Base-by-base conservation (phyloP, 1,140 invertebrate genomes). In the Goniozus legneri region DNA sequence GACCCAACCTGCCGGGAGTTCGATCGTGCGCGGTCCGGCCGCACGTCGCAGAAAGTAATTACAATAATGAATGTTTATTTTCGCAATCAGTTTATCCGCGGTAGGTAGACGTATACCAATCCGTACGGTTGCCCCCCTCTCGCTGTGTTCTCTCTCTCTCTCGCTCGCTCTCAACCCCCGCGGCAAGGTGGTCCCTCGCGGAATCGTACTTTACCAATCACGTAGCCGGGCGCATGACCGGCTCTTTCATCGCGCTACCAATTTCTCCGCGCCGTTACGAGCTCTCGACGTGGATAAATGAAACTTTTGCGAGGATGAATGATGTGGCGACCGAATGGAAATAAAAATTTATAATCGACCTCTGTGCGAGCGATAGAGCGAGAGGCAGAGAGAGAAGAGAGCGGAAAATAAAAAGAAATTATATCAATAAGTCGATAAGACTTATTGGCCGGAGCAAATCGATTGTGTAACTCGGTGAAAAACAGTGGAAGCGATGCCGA, bases 11-110 rank as follows among this genome's bases (percentile, higher is more conserved):
- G n/a, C n/a, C n/a, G n/a, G n/a, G n/a, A n/a, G n/a, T n/a, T n/a
- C n/a, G 24, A 27, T 27, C 24, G 4, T 48, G 56, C 58, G 42
- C 47, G 52, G 45, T n/a, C 10, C 24, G 24, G 24, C 4, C 10
- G 56, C 58, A 66, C 62, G 60, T 65, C 60, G 62, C 56, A 54
- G 54, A 61, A 62, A 63, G 64, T 66, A 68, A 68, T 66, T 68
- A 65, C 65, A 64, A 65, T 68, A 68, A 66, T 66, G 64, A 66
- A 64, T 68, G 64, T 68, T 68, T 68, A 62, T 66, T 66, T 65
- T 65, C 60, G 62, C 60, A 68, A 66, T 67, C 62, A 62, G 62
- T 47, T 54, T 41, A 50, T 58, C 46, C 60, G 65, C 65, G 65
- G 65, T 68, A 68, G 64, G 65, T 66, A 62, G 58, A 52, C 55